Conservation (phyloP, 2,113 vertebrate species). For the Taurulus bubalis region DNA sequence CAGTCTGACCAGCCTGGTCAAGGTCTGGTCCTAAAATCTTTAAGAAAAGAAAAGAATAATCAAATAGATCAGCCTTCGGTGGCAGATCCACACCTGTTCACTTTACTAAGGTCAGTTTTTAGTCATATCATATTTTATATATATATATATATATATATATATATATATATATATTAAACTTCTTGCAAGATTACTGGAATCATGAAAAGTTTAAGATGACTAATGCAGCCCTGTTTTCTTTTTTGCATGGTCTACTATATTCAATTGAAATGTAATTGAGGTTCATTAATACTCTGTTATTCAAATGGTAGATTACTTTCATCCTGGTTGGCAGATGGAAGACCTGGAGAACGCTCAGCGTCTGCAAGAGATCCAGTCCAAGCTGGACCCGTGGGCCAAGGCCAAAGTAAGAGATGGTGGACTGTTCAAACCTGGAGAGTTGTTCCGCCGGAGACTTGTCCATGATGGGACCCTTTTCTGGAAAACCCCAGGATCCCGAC, state of each 20-base stretch:
- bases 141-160: too few species aligned
- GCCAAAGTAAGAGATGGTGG: constrained; percentile 81
- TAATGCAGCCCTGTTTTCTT: not conserved
- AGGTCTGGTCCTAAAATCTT: too few species aligned
- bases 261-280: not conserved
- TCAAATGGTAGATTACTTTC: not conserved
- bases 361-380: constrained; percentile 89
- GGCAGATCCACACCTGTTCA: too few species aligned
- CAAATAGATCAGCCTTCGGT: too few species aligned
- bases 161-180: not conserved
- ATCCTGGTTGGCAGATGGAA: constrained; percentile 81
- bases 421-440: constrained; percentile 86
- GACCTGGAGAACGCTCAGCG: constrained; percentile 87
- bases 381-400: constrained; percentile 84
- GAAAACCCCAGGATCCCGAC: constrained; percentile 87
- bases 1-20: too few species aligned
- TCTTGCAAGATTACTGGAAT: not conserved
- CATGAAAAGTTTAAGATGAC: not conserved
- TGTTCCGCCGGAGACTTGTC: constrained; percentile 87
- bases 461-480: constrained; percentile 91
- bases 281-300: not conserved
- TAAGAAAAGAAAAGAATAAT: too few species aligned
- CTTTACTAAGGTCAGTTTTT: too few species aligned
- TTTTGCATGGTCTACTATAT: not conserved
- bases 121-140: too few species aligned